phyloP scores from a whole-genome alignment of 2,797 vertebrate genomes.

The Octomys mimax region DNA sequence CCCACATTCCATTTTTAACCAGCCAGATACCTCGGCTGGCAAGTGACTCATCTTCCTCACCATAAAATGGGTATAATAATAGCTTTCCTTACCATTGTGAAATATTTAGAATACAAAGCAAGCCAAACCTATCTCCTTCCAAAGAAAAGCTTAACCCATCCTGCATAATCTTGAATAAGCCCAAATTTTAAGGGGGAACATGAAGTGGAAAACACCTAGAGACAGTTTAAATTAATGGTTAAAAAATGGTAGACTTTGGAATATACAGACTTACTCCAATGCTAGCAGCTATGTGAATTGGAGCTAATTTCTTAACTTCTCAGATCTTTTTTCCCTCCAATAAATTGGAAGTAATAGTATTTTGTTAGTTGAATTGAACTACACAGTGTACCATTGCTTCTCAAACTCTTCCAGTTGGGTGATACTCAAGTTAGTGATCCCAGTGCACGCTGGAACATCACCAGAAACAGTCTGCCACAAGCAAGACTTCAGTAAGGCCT shows the following conservation, averaged over 20 bases:
- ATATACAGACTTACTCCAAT: conserved; percentile 51
- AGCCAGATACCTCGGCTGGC: conserved; percentile 78
- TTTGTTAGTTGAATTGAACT: conserved; percentile 20
- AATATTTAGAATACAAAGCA: conserved; percentile 79
- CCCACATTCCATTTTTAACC: conserved; percentile 70
- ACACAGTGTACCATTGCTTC: background rate
- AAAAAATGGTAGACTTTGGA: conserved; percentile 61
- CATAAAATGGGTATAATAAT: conserved; percentile 83
- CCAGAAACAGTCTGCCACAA: background rate
- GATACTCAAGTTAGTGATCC: background rate
- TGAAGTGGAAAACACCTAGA: conserved; percentile 62
- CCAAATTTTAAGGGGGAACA: conserved; percentile 67
- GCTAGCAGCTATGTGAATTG: conserved; percentile 51
- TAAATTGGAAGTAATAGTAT: conserved; percentile 33
- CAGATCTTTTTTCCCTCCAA: conserved; percentile 21
- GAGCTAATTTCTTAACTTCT: conserved; percentile 65
- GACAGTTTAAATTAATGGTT: conserved; percentile 60
- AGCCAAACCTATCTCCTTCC: conserved; percentile 74
- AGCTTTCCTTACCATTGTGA: conserved; percentile 78
- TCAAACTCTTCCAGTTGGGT: background rate
- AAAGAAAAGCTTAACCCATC: conserved; percentile 69
- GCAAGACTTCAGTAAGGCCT: conserved; percentile 1
- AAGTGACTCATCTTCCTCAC: conserved; percentile 71
- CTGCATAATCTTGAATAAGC: conserved; percentile 61
- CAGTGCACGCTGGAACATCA: background rate